phyloP scores from a whole-genome alignment of 2,797 vertebrate species.

The Pangasius krempfi region DNA sequence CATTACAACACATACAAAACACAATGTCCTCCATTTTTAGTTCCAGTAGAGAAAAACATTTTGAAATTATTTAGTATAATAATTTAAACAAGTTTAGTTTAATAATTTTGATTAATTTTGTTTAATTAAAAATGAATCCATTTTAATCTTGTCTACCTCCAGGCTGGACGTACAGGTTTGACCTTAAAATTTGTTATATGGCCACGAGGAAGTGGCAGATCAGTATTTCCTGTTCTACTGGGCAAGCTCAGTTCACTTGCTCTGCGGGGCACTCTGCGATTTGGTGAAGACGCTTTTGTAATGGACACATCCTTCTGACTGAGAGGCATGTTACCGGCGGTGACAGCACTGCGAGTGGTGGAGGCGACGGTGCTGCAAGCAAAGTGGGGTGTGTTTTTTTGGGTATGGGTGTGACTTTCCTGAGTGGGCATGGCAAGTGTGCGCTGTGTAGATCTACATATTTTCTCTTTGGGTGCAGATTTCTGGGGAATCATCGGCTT shows the following conservation, averaged over 20 bases:
- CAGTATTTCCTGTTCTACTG: constrained; percentile 25
- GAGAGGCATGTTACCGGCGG: background rate
- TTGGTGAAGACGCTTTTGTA: constrained; percentile 30
- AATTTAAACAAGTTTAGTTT: no score
- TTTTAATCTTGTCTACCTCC: background rate
- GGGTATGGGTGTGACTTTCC: constrained; percentile 9
- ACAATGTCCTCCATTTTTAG: background rate
- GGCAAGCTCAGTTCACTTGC: constrained; percentile 61
- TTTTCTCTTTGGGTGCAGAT: constrained; percentile 79
- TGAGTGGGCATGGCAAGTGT: constrained; percentile 56
- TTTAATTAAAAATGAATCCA: background rate
- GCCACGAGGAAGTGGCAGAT: background rate
- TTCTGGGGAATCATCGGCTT: constrained; percentile 39
- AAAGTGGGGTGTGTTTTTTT: constrained; percentile 70
- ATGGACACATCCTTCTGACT: background rate
- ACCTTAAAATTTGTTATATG: background rate
- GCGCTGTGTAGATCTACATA: constrained; percentile 73
- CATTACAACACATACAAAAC: background rate
- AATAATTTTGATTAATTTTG: background rate
- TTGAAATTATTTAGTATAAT: background rate
- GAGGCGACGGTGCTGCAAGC: constrained; percentile 83
- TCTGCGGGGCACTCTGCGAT: constrained; percentile 71
- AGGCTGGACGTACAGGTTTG: background rate
- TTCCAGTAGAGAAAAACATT: background rate
- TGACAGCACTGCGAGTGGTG: constrained; percentile 33